Conservation (phyloP, 2,888 invertebrate species). For the Galeruca laticollis region DNA sequence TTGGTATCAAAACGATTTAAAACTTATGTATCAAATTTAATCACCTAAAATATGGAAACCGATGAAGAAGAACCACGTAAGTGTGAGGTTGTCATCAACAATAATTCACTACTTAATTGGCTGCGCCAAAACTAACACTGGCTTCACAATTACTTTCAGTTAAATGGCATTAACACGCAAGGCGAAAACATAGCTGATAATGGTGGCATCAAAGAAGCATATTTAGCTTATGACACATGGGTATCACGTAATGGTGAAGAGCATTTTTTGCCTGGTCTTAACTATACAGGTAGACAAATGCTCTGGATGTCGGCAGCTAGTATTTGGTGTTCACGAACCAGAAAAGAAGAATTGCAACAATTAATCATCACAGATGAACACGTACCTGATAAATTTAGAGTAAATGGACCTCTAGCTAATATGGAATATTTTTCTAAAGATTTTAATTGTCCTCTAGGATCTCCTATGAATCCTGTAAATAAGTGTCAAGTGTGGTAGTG, state of each 20-base stretch:
- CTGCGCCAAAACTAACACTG: conserved; percentile 47
- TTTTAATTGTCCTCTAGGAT: conserved; percentile 71
- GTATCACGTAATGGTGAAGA: conserved; percentile 61
- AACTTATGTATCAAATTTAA: too few species aligned
- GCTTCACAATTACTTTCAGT: conserved; percentile 67
- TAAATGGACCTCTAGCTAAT: conserved; percentile 72
- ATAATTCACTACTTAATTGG: conserved; percentile 19
- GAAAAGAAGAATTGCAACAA: conserved; percentile 62
- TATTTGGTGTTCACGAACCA: conserved; percentile 71
- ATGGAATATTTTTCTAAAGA: conserved; percentile 73
- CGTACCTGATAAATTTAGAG: conserved; percentile 70
- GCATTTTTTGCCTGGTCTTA: conserved; percentile 59
- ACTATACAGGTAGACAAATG: conserved; percentile 66
- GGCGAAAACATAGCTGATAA: conserved; percentile 97
- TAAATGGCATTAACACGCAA: conserved; percentile 92
- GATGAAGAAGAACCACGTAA: conserved; percentile 4
- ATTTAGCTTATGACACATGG: conserved; percentile 63
- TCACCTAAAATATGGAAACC: too few species aligned
- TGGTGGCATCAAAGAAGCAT: conserved; percentile 93
- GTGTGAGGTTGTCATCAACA: conserved; percentile 1
- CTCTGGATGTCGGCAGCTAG: conserved; percentile 74
- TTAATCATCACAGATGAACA: conserved; percentile 65
- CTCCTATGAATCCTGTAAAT: conserved; percentile 73
- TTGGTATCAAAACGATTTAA: too few species aligned
- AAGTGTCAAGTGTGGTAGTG: conserved; percentile 75